phyloP scores from a whole-genome alignment of 2,113 vertebrate genomes.

The Pseudonaja textilis region DNA sequence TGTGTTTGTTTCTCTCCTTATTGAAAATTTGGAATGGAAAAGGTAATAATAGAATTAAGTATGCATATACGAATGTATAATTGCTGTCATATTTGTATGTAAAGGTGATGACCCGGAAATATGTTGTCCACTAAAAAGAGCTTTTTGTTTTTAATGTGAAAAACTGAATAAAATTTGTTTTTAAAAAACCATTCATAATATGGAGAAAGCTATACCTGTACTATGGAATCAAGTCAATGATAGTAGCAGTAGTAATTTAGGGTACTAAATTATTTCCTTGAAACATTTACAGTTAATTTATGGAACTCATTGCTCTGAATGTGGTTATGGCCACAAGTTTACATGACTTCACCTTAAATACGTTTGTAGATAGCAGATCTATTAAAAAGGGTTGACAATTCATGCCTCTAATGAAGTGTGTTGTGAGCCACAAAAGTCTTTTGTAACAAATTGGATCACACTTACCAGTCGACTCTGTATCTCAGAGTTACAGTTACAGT shows the following conservation, averaged over 20 bases:
- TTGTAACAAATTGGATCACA: not conserved
- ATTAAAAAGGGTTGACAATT: not conserved
- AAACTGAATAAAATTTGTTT: too few species aligned
- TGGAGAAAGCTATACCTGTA: not conserved
- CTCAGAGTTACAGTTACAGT: not conserved
- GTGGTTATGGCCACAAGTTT: not conserved
- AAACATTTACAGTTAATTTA: not conserved
- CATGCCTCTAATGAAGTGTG: not conserved
- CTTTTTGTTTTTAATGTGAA: too few species aligned
- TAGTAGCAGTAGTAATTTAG: not conserved
- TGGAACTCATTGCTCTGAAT: not conserved
- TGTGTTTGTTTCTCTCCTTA: too few species aligned
- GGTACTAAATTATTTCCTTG: not conserved
- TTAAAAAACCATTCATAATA: not conserved
- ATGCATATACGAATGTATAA: too few species aligned
- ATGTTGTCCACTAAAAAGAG: too few species aligned
- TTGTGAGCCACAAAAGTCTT: not conserved
- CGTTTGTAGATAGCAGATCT: not conserved
- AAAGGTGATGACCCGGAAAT: too few species aligned
- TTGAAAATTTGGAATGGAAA: too few species aligned
- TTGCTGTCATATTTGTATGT: too few species aligned
- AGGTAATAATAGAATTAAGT: too few species aligned
- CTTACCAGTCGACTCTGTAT: not conserved
- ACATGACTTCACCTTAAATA: not conserved
- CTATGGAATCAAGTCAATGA: not conserved